Base-by-base conservation (phyloP, 2,888 invertebrate species). In the Acanthopleura granulata region DNA sequence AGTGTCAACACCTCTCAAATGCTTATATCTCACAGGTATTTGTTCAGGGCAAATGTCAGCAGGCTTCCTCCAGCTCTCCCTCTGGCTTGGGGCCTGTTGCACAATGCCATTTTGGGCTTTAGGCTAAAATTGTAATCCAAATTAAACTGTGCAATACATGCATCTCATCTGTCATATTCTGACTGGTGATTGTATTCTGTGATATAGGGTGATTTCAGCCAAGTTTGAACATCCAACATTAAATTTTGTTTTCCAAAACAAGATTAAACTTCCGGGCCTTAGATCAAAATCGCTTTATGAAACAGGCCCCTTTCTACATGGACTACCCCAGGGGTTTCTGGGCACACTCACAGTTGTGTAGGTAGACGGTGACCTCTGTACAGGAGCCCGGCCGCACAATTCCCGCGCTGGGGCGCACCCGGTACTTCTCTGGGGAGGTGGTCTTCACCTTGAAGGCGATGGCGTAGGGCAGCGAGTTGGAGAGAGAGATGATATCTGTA, bases 351-450 rank as follows among this genome's bases (percentile, higher is more conserved):
- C 89, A 88, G 18, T 94, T 92, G 84, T 95, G 94, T 0, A 97
- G 92, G 6, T 94, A 93, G 0, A 97, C 95, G 61, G 93, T 92
- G 0, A 97, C 93, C 75, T 86, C 86, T n/a, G 80, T 81, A 0
- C 92, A 92, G 61, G 93, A 93, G 0, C 94, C 94, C 0, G 94
- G 93, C 0, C 92, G 91, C 73, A 98, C 89, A 11, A 94, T 91
- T 0, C 97, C 97, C 11, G 94, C 94, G 84, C 96, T 96, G 0
- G 97, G 98, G 74, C 96, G 93, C 0, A 99, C 98, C 49, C 96
- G 92, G 91, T 97, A 98, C 90, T 97, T 97, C 85, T 97, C 97
- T 0, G 98, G 98, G 0, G 97, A 95, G 4, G 98, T 98, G 18
- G 98, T 98, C 91, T 98, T 95, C 79, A 98, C 95, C 92, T 95